Evolutionary conservation across 2,888 invertebrate genomes (phyloP).

Genomic region (Labia minor): DNA sequence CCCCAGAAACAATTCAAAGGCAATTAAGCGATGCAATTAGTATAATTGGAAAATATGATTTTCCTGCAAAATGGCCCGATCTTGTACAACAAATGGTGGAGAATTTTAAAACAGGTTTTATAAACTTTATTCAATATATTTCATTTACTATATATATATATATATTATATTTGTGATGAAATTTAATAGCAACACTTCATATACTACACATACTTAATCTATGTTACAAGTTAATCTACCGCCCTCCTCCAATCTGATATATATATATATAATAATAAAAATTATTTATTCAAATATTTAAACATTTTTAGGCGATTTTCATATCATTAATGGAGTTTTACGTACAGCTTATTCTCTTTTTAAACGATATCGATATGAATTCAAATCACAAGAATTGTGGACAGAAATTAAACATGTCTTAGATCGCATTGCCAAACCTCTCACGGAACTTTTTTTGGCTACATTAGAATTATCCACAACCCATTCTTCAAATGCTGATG

Average conservation of each 20-base stretch:
- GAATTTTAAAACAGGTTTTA: constrained; percentile 65
- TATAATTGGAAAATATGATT: constrained; percentile 92
- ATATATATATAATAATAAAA: too few relatives aligned
- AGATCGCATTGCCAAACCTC: constrained; percentile 83
- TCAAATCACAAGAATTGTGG: constrained; percentile 91
- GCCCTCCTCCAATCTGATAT: too few relatives aligned
- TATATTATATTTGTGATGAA: too few relatives aligned
- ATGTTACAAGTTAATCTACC: too few relatives aligned
- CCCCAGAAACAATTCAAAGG: constrained; percentile 80
- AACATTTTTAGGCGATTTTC: constrained; percentile 63
- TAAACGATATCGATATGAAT: constrained; percentile 89
- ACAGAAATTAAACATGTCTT: constrained; percentile 93
- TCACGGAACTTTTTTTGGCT: constrained; percentile 77
- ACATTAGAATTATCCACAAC: constrained; percentile 71
- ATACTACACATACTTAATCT: constrained; percentile 3
- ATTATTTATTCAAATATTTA: background rate
- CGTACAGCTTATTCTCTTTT: constrained; percentile 94
- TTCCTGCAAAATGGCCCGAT: constrained; percentile 92
- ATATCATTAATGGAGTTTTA: constrained; percentile 87
- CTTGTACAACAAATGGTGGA: constrained; percentile 87
- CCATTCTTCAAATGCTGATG: constrained; percentile 67
- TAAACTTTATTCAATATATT: constrained; percentile 8
- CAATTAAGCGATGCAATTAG: constrained; percentile 93
- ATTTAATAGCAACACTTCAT: background rate
- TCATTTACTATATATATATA: constrained; percentile 16